These are phyloP conservation scores for Mactromeris polynyma DNA, from an alignment of 2,888 invertebrate species.

Conservation along the genomic window DNA sequence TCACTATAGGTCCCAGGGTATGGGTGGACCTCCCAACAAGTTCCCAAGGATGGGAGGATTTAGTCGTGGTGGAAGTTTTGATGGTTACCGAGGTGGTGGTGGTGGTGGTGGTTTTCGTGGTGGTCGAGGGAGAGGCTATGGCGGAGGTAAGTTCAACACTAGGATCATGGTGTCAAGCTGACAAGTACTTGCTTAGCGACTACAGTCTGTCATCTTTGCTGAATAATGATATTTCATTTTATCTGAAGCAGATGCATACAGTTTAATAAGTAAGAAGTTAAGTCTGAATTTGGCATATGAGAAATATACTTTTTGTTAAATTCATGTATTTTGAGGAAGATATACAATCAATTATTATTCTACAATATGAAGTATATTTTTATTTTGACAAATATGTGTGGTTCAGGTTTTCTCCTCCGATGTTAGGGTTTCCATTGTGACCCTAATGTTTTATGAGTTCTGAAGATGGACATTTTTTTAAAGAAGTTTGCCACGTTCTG, in stretches of 20 bases:
- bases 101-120: constrained; percentile 46
- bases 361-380: too few species aligned
- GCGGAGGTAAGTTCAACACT: not conserved
- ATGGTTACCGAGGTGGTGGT: constrained; percentile 64
- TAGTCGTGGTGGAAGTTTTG: constrained; percentile 61
- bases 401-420: too few species aligned
- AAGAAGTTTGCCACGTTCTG: too few species aligned
- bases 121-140: constrained; percentile 54
- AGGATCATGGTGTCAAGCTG: not conserved
- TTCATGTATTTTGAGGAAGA: not conserved
- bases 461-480: too few species aligned
- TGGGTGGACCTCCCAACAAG: constrained; percentile 42
- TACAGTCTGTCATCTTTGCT: not conserved
- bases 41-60: constrained; percentile 55
- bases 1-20: constrained; percentile 8
- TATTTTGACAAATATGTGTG: too few species aligned
- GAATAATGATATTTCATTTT: not conserved
- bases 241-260: not conserved
- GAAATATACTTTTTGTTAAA: not conserved
- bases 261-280: not conserved
- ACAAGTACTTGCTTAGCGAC: not conserved
- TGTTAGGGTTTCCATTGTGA: too few species aligned
- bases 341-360: too few species aligned
- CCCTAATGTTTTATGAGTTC: too few species aligned
- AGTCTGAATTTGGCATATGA: not conserved